Percentiles rank a stretch among this genome's conserved stretches.
Conservation (phyloP, 2,113 vertebrate species). For the Axis porcinus region DNA sequence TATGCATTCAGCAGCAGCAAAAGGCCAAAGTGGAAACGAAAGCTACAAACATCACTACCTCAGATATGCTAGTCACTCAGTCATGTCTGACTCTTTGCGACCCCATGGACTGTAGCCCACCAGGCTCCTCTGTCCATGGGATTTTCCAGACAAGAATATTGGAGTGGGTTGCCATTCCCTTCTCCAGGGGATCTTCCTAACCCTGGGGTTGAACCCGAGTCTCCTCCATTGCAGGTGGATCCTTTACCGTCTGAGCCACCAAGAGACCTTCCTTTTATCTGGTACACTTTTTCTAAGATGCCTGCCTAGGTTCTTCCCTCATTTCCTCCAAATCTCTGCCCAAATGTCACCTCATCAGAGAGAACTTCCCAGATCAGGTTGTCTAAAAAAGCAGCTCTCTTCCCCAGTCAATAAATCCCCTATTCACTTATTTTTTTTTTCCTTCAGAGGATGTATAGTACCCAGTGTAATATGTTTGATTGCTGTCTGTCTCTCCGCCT, state of each 20-base stretch:
- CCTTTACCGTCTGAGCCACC: neutral
- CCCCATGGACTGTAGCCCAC: too few species aligned
- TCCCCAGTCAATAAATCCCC: neutral
- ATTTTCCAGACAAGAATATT: too few species aligned
- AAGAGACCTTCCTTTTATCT: neutral
- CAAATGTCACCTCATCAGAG: neutral
- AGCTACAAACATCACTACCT: neutral
- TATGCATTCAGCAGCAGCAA: neutral
- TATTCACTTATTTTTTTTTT: neutral
- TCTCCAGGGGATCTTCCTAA: too few species aligned
- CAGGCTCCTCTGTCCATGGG: too few species aligned
- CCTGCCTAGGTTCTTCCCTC: neutral
- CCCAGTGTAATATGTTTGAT: neutral
- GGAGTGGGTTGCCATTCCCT: too few species aligned
- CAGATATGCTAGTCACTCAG: neutral
- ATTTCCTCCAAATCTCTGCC: neutral
- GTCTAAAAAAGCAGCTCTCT: neutral
- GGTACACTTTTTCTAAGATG: neutral
- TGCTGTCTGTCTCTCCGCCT: neutral
- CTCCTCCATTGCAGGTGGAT: too few species aligned
- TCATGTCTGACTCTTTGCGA: too few species aligned
- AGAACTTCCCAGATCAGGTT: neutral
- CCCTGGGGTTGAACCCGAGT: too few species aligned
- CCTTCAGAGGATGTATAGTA: neutral
- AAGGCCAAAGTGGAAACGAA: neutral